These are phyloP conservation scores for Bactericera cockerelli DNA, from an alignment of 1,140 invertebrate genomes.

Conservation along the genomic window DNA sequence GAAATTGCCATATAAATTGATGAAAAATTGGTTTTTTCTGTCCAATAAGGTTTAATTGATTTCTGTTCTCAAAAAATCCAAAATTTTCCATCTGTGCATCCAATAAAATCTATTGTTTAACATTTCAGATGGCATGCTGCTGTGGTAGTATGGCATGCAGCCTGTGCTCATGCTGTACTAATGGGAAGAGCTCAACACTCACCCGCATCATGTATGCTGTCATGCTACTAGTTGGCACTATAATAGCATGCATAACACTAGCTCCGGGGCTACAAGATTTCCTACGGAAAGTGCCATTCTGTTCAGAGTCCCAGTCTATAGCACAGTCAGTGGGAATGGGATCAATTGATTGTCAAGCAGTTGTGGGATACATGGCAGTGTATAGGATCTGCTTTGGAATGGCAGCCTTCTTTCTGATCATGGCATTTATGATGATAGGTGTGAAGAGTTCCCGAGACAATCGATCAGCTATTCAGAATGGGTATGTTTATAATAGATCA, in stretches of 20 bases:
- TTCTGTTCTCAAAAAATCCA: too few relatives aligned
- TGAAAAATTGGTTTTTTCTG: too few relatives aligned
- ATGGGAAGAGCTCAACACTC: conserved; percentile 92
- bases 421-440: conserved; percentile 86
- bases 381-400: conserved; percentile 89
- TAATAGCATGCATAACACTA: conserved; percentile 81
- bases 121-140: conserved; percentile 80
- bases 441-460: conserved; percentile 87
- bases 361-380: conserved; percentile 77
- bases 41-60: too few relatives aligned
- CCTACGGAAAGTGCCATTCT: conserved; percentile 52
- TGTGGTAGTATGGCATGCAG: conserved; percentile 93
- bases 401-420: conserved; percentile 82
- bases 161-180: conserved; percentile 86
- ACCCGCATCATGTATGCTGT: conserved; percentile 92
- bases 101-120: too few relatives aligned
- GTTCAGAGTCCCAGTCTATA: conserved; percentile 18
- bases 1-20: too few relatives aligned
- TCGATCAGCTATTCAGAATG: conserved; percentile 90
- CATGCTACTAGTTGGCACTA: conserved; percentile 77
- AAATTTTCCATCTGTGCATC: too few relatives aligned
- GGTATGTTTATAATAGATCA: conserved; percentile 41
- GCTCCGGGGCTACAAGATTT: conserved; percentile 71
- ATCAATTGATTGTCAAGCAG: conserved; percentile 59
- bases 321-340: conserved; percentile 31